phyloP scores from a whole-genome alignment of 23 tunicate genomes.

The Pegea sp. region DNA sequence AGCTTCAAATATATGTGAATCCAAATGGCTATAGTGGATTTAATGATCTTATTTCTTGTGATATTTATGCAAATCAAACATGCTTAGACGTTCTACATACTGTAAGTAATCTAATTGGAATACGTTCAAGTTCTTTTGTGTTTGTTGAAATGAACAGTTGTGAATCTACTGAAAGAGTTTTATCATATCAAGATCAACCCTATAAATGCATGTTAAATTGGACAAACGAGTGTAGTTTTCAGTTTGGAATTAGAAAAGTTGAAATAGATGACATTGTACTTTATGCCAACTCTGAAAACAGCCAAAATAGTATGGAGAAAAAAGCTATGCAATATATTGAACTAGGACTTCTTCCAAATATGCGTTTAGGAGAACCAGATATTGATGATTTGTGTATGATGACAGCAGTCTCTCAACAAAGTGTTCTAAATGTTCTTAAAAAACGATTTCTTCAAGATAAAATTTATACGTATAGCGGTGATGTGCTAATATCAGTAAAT shows the following conservation, averaged over 20 bases:
- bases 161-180: not conserved
- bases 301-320: not conserved
- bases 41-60: no score
- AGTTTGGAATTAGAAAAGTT: not conserved
- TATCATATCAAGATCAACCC: not conserved
- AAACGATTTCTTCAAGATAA: constrained; percentile 33
- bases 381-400: constrained; percentile 19
- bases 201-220: not conserved
- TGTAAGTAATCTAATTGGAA: not conserved
- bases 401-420: constrained; percentile 11
- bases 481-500: constrained; percentile 34
- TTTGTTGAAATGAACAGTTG: not conserved
- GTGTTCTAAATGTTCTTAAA: constrained; percentile 17
- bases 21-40: no score
- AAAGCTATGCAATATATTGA: not conserved
- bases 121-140: not conserved
- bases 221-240: not conserved
- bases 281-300: not conserved
- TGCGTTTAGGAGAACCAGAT: constrained; percentile 13
- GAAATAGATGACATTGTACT: not conserved
- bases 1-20: no score
- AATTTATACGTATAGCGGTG: constrained; percentile 42
- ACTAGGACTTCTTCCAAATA: constrained; percentile 32
- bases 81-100: not conserved
- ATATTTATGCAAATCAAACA: no score